Percentiles rank a stretch among this genome's conserved stretches.
phyloP scores from a whole-genome alignment of 1,140 invertebrate genomes.

The Ostrea edulis region DNA sequence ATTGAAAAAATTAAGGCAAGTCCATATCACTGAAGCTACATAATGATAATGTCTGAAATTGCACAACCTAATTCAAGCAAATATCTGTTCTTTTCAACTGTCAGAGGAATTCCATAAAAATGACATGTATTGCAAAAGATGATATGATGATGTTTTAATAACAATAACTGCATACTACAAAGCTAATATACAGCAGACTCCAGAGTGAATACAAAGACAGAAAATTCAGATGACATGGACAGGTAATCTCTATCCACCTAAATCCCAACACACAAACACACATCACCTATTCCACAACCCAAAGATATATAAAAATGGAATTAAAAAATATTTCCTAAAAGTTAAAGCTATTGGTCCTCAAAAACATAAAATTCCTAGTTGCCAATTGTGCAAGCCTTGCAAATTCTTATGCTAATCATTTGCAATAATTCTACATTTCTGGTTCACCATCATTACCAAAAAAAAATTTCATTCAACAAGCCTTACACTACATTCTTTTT shows the following conservation, averaged over 20 bases:
- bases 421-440: not conserved
- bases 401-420: not conserved
- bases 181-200: constrained; percentile 25
- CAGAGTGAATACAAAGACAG: constrained; percentile 23
- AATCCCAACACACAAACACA: constrained; percentile 31
- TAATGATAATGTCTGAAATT: constrained; percentile 35
- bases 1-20: constrained; percentile 29
- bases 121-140: constrained; percentile 5
- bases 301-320: constrained; percentile 22
- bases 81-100: not conserved
- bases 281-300: constrained; percentile 14
- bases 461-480: not conserved
- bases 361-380: not conserved
- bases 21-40: constrained; percentile 24
- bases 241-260: not conserved
- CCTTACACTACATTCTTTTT: not conserved
- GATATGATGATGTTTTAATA: constrained; percentile 9
- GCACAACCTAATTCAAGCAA: constrained; percentile 33
- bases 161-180: not conserved
- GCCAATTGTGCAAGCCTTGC: not conserved
- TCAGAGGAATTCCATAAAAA: not conserved
- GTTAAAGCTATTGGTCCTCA: constrained; percentile 26
- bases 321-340: not conserved
- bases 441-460: not conserved
- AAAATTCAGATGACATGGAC: constrained; percentile 6